Percentiles rank a stretch among this genome's conserved stretches.
Conservation (phyloP, 2,797 vertebrate species). For the Uromys caudimaculatus region DNA sequence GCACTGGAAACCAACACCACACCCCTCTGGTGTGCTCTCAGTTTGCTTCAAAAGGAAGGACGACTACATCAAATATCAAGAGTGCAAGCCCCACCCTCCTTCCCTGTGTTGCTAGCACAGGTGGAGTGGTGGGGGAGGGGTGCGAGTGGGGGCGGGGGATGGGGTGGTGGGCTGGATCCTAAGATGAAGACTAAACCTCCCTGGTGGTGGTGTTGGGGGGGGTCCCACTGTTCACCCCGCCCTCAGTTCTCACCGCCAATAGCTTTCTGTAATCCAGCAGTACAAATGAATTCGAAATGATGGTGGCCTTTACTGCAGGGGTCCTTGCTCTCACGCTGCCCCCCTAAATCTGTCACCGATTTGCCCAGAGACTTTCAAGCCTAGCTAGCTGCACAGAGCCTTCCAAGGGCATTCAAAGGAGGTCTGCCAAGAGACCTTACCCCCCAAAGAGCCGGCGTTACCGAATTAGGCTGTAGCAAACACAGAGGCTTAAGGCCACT, state of each 20-base stretch:
- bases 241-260: background rate
- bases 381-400: background rate
- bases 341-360: background rate
- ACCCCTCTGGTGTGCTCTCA: background rate
- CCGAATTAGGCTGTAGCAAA: constrained; percentile 19
- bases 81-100: background rate
- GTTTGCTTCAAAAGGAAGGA: background rate
- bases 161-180: background rate
- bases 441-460: constrained; percentile 5
- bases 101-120: background rate
- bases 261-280: too few species aligned
- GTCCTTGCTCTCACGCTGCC: background rate
- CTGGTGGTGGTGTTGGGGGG: background rate
- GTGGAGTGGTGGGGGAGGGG: background rate
- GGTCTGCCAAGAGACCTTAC: background rate
- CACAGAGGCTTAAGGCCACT: background rate
- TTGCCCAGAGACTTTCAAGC: background rate
- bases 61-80: background rate
- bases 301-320: background rate
- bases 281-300: background rate
- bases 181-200: background rate
- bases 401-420: background rate
- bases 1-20: background rate
- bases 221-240: background rate
- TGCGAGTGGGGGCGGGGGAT: too few species aligned